These are phyloP conservation scores for Euproctis similis DNA, from an alignment of 2,888 invertebrate genomes.

Conservation along the genomic window DNA sequence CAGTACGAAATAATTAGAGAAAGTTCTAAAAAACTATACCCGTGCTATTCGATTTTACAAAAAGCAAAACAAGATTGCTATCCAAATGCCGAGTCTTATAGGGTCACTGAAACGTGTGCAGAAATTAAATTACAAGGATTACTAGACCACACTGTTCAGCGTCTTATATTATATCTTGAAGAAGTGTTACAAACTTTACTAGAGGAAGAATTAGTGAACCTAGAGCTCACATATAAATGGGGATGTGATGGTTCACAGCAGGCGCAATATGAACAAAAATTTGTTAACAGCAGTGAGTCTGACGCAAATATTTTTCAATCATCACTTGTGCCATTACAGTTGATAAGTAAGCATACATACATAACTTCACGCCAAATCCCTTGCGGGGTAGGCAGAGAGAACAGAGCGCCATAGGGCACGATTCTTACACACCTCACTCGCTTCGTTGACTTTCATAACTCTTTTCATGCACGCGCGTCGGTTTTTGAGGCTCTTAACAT, in stretches of 20 bases:
- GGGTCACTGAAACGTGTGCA: neutral
- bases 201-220: neutral
- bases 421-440: too few relatives aligned
- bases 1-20: neutral
- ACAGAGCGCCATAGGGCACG: too few relatives aligned
- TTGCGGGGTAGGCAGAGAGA: too few relatives aligned
- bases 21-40: neutral
- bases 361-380: too few relatives aligned
- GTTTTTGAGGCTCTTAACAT: too few relatives aligned
- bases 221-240: conserved; percentile 11
- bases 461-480: too few relatives aligned
- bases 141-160: neutral
- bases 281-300: conserved; percentile 8
- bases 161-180: neutral
- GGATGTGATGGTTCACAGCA: conserved; percentile 24
- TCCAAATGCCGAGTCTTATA: neutral
- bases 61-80: neutral
- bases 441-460: too few relatives aligned
- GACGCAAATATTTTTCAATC: conserved; percentile 21
- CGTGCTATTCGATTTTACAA: neutral
- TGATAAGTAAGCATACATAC: conserved; percentile 3
- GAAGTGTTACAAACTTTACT: neutral
- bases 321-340: conserved; percentile 20
- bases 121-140: neutral
- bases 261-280: conserved; percentile 14